Percentiles rank a stretch among this genome's conserved stretches.
phyloP scores from a whole-genome alignment of 2,888 invertebrate genomes.

The Agrochola lota region DNA sequence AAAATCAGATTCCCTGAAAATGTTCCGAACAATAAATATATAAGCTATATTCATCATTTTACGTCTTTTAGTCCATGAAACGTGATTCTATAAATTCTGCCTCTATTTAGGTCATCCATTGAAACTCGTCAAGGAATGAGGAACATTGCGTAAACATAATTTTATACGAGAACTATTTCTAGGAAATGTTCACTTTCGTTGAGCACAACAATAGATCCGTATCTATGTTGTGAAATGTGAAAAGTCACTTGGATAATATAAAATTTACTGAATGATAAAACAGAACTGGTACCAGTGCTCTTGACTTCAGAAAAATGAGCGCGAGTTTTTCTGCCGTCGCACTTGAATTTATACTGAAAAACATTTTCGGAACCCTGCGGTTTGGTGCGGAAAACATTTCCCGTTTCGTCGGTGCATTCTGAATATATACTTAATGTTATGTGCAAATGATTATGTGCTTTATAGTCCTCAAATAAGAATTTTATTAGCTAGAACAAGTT shows the following conservation, averaged over 20 bases:
- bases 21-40: constrained; percentile 11
- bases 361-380: constrained; percentile 83
- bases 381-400: constrained; percentile 78
- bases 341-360: constrained; percentile 81
- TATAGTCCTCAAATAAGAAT: constrained; percentile 13
- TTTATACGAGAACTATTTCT: constrained; percentile 60
- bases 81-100: constrained; percentile 45
- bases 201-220: constrained; percentile 59
- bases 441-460: constrained; percentile 42
- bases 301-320: constrained; percentile 78
- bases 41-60: constrained; percentile 22
- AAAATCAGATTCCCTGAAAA: not conserved
- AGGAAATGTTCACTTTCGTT: constrained; percentile 57
- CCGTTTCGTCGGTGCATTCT: constrained; percentile 77
- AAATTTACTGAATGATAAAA: constrained; percentile 76
- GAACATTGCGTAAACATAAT: constrained; percentile 61
- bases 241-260: constrained; percentile 69
- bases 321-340: constrained; percentile 78
- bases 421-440: constrained; percentile 63
- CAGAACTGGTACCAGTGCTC: constrained; percentile 71
- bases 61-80: constrained; percentile 10
- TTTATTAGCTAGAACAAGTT: constrained; percentile 4
- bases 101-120: constrained; percentile 59
- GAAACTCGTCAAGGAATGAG: constrained; percentile 52
- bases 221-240: constrained; percentile 50